These are phyloP conservation scores for Neodiprion pinetum DNA, from an alignment of 1,140 invertebrate genomes.

Conservation along the genomic window DNA sequence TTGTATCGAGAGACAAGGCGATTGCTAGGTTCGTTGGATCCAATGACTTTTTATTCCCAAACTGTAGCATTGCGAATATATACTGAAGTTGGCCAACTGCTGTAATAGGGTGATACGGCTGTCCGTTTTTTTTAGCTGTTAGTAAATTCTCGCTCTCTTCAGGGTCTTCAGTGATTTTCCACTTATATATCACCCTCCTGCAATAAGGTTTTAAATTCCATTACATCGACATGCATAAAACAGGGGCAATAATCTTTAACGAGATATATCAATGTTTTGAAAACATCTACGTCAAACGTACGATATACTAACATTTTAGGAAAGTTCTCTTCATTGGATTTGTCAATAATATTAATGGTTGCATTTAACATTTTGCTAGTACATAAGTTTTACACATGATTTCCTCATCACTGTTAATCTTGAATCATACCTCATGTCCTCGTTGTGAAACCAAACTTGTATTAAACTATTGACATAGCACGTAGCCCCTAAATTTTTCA, in stretches of 20 bases:
- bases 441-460: constrained; percentile 78
- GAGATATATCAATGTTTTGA: too few relatives aligned
- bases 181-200: constrained; percentile 70
- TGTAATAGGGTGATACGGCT: constrained; percentile 54
- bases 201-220: constrained; percentile 25
- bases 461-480: constrained; percentile 79
- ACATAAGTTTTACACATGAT: background rate
- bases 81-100: constrained; percentile 71
- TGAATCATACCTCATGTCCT: constrained; percentile 62
- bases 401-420: background rate
- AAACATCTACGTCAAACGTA: too few relatives aligned
- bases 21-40: constrained; percentile 71
- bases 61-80: constrained; percentile 73
- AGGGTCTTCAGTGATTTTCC: constrained; percentile 66
- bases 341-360: too few relatives aligned
- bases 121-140: constrained; percentile 41
- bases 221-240: background rate
- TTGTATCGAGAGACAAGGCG: constrained; percentile 70
- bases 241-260: background rate
- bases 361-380: too few relatives aligned
- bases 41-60: constrained; percentile 65
- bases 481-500: constrained; percentile 77
- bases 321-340: too few relatives aligned
- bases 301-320: too few relatives aligned
- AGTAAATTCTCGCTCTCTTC: constrained; percentile 52